Conservation (phyloP, 2,888 invertebrate genomes). For the Mantis religiosa region DNA sequence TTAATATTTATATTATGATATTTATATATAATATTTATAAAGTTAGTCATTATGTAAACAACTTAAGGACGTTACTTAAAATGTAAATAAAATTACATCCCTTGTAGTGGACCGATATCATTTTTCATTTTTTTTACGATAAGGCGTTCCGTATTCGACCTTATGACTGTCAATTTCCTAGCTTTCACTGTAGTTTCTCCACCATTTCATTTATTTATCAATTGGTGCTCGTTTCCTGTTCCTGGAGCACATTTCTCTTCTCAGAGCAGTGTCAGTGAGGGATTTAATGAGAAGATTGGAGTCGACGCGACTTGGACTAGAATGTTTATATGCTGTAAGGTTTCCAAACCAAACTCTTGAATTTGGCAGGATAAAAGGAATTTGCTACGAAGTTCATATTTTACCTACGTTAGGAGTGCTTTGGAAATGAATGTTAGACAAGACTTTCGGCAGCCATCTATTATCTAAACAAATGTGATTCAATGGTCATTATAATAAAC, state of each 20-base stretch:
- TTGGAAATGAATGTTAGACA: background rate
- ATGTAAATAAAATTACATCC: no score
- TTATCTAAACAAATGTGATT: background rate
- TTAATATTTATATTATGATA: no score
- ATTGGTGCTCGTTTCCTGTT: background rate
- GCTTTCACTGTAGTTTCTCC: background rate
- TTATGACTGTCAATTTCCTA: background rate
- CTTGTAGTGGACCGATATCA: no score
- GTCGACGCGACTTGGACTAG: background rate
- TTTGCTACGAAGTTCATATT: background rate
- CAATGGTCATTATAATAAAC: background rate
- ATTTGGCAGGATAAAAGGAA: background rate
- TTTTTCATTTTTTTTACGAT: no score
- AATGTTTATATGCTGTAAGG: background rate
- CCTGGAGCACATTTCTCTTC: background rate
- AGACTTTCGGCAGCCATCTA: background rate
- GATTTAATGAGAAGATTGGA: background rate
- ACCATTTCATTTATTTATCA: background rate
- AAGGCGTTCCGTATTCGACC: background rate
- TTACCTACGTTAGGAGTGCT: background rate
- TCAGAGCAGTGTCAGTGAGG: background rate
- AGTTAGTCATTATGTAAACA: no score
- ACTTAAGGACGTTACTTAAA: no score
- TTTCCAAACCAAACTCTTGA: background rate
- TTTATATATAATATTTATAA: no score